Evolutionary conservation across 2,888 invertebrate species (phyloP).

Genomic region (Uropetala carovei): DNA sequence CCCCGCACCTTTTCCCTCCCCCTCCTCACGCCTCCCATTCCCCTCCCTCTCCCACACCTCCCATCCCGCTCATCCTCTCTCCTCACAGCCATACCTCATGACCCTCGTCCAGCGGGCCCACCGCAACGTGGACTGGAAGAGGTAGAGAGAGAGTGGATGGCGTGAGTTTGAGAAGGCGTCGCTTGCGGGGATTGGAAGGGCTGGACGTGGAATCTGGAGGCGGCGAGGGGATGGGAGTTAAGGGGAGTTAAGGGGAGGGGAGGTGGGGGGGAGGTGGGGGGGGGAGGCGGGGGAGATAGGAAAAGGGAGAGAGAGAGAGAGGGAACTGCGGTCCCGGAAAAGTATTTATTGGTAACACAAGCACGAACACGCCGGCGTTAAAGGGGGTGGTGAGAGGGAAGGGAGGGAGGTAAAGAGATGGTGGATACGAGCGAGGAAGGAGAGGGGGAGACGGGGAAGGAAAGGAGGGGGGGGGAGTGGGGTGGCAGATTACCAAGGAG

Average conservation of each 20-base stretch:
- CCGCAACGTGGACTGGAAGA: not conserved
- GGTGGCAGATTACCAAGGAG: not conserved
- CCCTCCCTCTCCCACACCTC: not conserved
- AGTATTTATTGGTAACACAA: conserved; percentile 51
- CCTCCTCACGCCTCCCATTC: not conserved
- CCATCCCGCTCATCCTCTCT: not conserved
- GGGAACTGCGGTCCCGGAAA: conserved; percentile 12
- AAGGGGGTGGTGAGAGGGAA: conserved; percentile 17
- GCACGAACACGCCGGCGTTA: conserved; percentile 24
- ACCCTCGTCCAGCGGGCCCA: not conserved
- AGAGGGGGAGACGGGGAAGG: not conserved
- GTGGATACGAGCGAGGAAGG: not conserved
- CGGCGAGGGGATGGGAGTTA: not conserved
- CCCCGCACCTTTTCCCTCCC: not conserved
- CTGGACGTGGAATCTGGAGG: not conserved
- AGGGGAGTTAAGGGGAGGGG: too few species aligned
- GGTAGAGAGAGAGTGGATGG: not conserved
- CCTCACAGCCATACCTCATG: not conserved
- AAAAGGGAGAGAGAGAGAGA: not conserved
- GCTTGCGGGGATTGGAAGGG: not conserved
- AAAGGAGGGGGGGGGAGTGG: not conserved
- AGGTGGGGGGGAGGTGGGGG: not conserved
- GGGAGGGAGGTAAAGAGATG: not conserved
- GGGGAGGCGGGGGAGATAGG: not conserved
- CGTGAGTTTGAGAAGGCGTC: not conserved